Evolutionary conservation across 2,113 vertebrate species (phyloP).

Genomic region (Bubalus kerabau): DNA sequence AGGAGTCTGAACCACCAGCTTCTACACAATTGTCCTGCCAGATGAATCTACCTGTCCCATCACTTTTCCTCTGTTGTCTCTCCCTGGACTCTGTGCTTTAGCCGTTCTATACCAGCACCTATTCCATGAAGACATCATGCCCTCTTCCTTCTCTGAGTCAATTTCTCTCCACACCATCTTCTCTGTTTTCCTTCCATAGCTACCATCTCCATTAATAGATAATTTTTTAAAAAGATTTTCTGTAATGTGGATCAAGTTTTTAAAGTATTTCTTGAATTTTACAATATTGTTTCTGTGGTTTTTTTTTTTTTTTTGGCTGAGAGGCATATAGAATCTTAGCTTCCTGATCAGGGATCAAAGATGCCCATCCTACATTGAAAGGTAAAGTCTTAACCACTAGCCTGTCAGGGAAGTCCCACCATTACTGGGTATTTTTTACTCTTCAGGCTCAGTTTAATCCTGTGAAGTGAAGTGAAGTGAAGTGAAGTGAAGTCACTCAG

Average conservation of each 20-base stretch:
- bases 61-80: neutral
- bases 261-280: neutral
- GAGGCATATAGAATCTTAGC: neutral
- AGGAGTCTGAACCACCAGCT: neutral
- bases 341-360: neutral
- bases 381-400: neutral
- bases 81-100: neutral
- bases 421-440: neutral
- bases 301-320: neutral
- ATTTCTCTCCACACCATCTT: neutral
- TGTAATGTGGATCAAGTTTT: neutral
- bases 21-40: neutral
- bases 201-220: neutral
- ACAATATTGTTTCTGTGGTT: neutral
- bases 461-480: too few species aligned
- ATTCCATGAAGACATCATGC: neutral
- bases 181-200: neutral
- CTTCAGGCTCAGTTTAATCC: neutral
- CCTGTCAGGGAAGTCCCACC: neutral
- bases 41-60: rapidly evolving
- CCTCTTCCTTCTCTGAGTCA: neutral
- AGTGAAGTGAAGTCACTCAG: too few species aligned
- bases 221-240: neutral
- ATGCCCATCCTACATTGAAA: neutral
- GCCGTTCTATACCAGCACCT: rapidly evolving